Base-by-base conservation (phyloP, 2,113 vertebrate species). In the Perca flavescens region DNA sequence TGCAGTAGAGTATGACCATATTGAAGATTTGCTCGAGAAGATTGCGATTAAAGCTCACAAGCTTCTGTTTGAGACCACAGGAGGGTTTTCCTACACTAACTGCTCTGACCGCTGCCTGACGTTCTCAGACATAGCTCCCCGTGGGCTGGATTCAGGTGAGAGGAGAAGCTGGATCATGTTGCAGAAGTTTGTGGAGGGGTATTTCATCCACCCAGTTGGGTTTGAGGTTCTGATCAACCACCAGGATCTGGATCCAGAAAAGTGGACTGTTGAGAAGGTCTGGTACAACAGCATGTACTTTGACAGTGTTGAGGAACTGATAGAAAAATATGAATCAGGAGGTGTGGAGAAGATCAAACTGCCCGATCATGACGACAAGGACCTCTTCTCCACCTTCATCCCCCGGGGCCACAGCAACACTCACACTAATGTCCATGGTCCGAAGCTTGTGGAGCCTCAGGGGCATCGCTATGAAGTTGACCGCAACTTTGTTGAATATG, bases 231-330 rank as follows among this genome's bases (percentile, higher is more conserved):
- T 99, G 4, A 1, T 99, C 69, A 95, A 98, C 72, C 98, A 99
- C 57, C 19, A 5, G 1, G 94, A 95, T 73, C 36, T 91, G 0
- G 84, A 99, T 70, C 91, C 95, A 0, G 50, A 64, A 0, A 91
- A 69, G 47, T 99, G 97, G 98, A 68, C 28, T 0, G 95, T 97
- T 15, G 95, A 92, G 76, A 95, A 74, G 71, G 76, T 99, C 28
- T 98, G 97, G 97, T 99, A 97, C 93, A 96, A 97, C 0, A 95
- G 95, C 21, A 92, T 90, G 6, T 97, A 96, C 85, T 99, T 97
- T 62, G 73, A 90, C 77, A 96, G 94, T 40, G 70, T 95, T 0
- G 92, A 86, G 49, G 96, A 99, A 19, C 86, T 99, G 80, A 94
- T 96, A 0, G 78, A 64, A 60, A 92, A 88, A 54, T 96, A 97